These are phyloP conservation scores for Thysanoteuthis rhombus DNA, from an alignment of 2,888 invertebrate genomes.

Conservation along the genomic window DNA sequence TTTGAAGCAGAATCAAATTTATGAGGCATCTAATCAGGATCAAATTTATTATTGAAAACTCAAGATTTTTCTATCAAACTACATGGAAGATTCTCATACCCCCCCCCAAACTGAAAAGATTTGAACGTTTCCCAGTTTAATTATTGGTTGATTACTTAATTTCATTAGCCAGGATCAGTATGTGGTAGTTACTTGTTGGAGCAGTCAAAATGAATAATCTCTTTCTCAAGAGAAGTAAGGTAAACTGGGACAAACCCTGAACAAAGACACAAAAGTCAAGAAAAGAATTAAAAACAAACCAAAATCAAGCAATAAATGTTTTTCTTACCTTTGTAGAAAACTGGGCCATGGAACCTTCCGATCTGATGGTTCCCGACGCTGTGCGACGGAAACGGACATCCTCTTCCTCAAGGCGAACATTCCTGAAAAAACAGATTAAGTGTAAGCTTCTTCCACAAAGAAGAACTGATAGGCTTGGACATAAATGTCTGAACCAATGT, in stretches of 20 bases:
- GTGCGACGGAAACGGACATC: slow-evolving; percentile 57
- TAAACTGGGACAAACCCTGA: not conserved
- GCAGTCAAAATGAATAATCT: not conserved
- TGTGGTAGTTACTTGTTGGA: not conserved
- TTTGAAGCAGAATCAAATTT: too few species aligned
- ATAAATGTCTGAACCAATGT: not conserved
- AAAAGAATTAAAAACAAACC: too few species aligned
- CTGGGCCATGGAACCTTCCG: slow-evolving; percentile 43
- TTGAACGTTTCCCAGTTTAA: not conserved
- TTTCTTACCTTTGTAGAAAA: slow-evolving; percentile 28
- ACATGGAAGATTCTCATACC: too few species aligned
- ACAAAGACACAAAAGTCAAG: not conserved
- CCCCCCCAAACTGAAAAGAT: too few species aligned
- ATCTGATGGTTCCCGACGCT: slow-evolving; percentile 55
- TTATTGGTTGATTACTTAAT: not conserved
- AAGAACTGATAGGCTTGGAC: not conserved
- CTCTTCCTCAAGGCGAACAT: slow-evolving; percentile 56
- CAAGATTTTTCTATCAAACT: too few species aligned
- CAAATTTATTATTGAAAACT: too few species aligned
- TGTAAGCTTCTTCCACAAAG: not conserved
- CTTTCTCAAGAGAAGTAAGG: not conserved
- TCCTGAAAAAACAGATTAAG: slow-evolving; percentile 42
- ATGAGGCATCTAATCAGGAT: too few species aligned
- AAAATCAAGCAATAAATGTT: not conserved
- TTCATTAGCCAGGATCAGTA: not conserved